Percentiles rank a stretch among this genome's conserved stretches.
Conservation (phyloP, 23 tunicate species). For the Styela plicata region DNA sequence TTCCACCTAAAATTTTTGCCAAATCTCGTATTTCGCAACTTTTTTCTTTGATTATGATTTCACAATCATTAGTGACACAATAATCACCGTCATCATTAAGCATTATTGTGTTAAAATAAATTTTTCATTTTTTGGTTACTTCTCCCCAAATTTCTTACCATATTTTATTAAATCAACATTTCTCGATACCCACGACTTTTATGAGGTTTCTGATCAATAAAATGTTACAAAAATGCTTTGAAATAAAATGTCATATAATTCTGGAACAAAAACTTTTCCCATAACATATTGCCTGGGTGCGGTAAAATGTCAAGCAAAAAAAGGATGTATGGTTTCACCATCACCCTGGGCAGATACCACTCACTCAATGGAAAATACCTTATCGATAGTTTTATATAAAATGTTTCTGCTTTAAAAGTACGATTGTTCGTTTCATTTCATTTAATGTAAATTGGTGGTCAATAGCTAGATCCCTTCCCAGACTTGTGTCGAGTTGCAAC, state of each 20-base stretch:
- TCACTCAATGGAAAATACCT: too few species aligned
- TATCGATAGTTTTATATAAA: too few species aligned
- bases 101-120: neutral
- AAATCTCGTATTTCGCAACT: neutral
- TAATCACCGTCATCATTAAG: neutral
- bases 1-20: neutral
- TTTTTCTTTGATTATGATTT: neutral
- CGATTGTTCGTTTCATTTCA: too few species aligned
- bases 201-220: neutral
- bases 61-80: neutral
- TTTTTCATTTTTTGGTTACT: neutral
- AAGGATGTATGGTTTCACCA: too few species aligned
- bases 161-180: slow-evolving; percentile 22
- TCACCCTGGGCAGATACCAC: too few species aligned
- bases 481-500: too few species aligned
- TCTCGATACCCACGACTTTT: slow-evolving; percentile 18
- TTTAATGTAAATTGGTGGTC: too few species aligned
- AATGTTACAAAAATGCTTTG: neutral
- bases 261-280: neutral
- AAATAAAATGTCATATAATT: neutral
- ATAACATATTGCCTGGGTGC: neutral
- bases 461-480: too few species aligned
- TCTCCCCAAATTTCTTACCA: slow-evolving; percentile 14
- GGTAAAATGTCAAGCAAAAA: neutral
- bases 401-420: too few species aligned